phyloP scores from a whole-genome alignment of 2,888 invertebrate species.

The Eristalinus aeneus region DNA sequence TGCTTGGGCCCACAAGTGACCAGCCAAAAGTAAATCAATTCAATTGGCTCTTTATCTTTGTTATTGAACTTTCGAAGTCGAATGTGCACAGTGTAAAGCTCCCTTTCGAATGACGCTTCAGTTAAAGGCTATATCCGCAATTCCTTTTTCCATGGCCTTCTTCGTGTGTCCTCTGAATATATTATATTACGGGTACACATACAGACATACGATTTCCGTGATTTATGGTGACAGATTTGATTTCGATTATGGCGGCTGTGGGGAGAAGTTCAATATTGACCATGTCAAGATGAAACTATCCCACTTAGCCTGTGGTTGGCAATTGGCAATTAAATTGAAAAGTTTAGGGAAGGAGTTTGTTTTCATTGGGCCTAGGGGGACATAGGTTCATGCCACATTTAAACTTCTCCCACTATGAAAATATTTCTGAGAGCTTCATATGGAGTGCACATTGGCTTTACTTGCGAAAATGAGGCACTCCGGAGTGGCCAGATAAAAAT shows the following conservation, averaged over 20 bases:
- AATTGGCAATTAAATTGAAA: conserved; percentile 18
- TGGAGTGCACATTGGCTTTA: too few relatives aligned
- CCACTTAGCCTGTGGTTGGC: conserved; percentile 48
- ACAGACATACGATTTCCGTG: conserved; percentile 54
- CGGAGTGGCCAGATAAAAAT: too few relatives aligned
- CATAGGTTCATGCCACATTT: too few relatives aligned
- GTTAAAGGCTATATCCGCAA: conserved; percentile 13
- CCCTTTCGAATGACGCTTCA: conserved; percentile 6
- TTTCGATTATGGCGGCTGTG: conserved; percentile 46
- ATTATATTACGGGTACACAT: conserved; percentile 32
- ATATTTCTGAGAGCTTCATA: too few relatives aligned
- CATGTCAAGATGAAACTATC: conserved; percentile 60
- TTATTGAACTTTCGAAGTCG: conserved; percentile 49
- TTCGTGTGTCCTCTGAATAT: conserved; percentile 47
- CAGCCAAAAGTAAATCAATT: conserved; percentile 40
- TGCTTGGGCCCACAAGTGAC: conserved; percentile 21
- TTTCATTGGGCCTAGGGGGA: too few relatives aligned
- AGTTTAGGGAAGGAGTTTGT: background rate
- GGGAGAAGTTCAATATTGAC: conserved; percentile 58
- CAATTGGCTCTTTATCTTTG: conserved; percentile 60
- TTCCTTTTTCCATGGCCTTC: background rate
- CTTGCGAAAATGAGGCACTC: too few relatives aligned
- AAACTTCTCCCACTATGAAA: too few relatives aligned
- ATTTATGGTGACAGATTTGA: conserved; percentile 63
- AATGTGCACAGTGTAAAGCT: conserved; percentile 49